These are phyloP conservation scores for Leptosomus discolor DNA, from an alignment of 2,113 vertebrate genomes.

Conservation along the genomic window DNA sequence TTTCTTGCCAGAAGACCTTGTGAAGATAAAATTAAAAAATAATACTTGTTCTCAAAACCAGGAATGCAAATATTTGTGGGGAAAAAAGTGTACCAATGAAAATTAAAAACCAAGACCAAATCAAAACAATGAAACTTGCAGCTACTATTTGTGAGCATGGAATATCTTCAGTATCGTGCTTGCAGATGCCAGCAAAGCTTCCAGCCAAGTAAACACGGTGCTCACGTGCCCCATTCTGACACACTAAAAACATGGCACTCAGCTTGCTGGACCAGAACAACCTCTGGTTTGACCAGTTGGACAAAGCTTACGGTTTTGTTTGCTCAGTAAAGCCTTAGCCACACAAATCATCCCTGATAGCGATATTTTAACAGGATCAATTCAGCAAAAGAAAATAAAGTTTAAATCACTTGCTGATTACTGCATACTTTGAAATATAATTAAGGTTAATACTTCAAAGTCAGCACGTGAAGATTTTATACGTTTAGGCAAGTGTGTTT, in stretches of 20 bases:
- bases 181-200: background rate
- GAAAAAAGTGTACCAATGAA: background rate
- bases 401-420: background rate
- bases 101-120: background rate
- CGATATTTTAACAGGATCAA: background rate
- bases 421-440: background rate
- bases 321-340: background rate
- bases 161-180: background rate
- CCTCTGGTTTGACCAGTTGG: background rate
- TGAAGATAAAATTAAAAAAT: background rate
- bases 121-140: background rate
- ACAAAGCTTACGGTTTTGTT: background rate
- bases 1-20: background rate
- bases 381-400: background rate
- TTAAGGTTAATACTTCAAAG: conserved; percentile 5
- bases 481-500: background rate
- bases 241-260: background rate
- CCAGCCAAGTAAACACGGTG: background rate
- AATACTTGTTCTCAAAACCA: background rate
- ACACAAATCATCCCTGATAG: background rate
- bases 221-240: background rate
- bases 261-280: background rate
- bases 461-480: background rate
- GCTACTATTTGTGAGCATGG: background rate
- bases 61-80: background rate